These are phyloP conservation scores for Seriola aureovittata DNA, from an alignment of 2,113 vertebrate genomes.

Conservation along the genomic window DNA sequence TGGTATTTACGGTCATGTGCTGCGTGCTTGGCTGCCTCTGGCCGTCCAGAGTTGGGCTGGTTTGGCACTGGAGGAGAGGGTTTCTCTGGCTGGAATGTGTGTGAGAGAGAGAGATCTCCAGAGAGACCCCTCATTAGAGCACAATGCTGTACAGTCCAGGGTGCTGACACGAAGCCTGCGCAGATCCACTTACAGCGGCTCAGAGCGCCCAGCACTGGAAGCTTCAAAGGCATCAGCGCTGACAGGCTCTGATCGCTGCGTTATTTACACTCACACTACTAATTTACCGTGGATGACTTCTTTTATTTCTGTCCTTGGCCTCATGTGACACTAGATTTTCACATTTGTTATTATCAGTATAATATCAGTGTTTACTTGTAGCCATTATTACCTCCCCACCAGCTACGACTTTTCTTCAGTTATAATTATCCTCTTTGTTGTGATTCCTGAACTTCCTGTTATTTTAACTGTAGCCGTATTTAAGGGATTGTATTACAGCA, in stretches of 20 bases:
- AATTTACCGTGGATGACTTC: not conserved
- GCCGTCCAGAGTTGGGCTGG: conserved; percentile 30
- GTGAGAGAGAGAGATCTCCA: conserved; percentile 69
- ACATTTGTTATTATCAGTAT: not conserved
- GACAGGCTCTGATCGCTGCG: not conserved
- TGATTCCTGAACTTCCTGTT: not conserved
- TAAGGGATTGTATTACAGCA: conserved; percentile 9
- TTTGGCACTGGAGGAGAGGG: conserved; percentile 55
- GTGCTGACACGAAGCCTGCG: conserved; percentile 76
- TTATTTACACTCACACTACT: not conserved
- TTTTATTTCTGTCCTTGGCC: not conserved
- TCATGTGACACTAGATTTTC: not conserved
- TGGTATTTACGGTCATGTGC: conserved; percentile 73
- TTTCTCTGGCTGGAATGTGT: conserved; percentile 77
- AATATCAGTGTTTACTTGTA: no score
- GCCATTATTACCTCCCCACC: no score
- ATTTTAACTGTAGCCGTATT: conserved; percentile 4
- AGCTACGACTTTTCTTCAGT: not conserved
- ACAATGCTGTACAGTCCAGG: conserved; percentile 83
- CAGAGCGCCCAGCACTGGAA: conserved; percentile 29
- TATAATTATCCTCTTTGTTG: not conserved
- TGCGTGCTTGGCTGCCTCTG: conserved; percentile 44
- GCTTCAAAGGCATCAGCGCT: not conserved
- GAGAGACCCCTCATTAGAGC: conserved; percentile 81
- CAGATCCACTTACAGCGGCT: conserved; percentile 76